Percentiles rank a stretch among this genome's conserved stretches.
Evolutionary conservation across 35 echinoderm and acorn worm species (phyloP).

Genomic region (Lytechinus variegatus): DNA sequence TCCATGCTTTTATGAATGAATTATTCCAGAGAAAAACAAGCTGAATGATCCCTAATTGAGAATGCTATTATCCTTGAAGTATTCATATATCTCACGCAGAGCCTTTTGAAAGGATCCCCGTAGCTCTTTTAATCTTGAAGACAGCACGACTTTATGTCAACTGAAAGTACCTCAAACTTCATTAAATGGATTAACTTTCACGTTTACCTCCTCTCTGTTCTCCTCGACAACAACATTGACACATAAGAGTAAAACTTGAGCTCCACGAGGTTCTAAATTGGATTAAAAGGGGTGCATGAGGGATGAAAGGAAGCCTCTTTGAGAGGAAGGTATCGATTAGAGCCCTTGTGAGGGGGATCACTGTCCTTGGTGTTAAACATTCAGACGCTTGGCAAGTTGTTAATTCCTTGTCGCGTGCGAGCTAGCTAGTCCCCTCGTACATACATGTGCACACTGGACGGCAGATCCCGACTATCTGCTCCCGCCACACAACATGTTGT

Average conservation of each 20-base stretch:
- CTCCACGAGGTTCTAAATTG: background rate
- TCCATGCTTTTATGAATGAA: background rate
- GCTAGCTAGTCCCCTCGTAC: background rate
- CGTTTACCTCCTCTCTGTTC: background rate
- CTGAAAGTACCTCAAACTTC: background rate
- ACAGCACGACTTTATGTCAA: background rate
- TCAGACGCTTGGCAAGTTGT: background rate
- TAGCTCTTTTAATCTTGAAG: background rate
- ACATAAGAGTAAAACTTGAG: background rate
- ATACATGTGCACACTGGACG: background rate
- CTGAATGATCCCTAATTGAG: background rate
- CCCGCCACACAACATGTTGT: background rate
- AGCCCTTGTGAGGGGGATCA: conserved; percentile 6
- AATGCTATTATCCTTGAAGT: too few relatives aligned
- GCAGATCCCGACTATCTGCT: background rate
- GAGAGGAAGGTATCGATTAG: background rate
- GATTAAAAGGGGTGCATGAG: background rate
- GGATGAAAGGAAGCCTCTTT: background rate
- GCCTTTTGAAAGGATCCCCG: background rate
- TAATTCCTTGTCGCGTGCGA: background rate
- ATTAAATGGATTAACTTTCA: background rate
- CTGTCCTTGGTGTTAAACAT: background rate
- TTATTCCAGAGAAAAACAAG: background rate
- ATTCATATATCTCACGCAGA: background rate
- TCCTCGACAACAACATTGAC: background rate